Conservation (phyloP, 1,140 invertebrate genomes). For the Holotrichia oblita region DNA sequence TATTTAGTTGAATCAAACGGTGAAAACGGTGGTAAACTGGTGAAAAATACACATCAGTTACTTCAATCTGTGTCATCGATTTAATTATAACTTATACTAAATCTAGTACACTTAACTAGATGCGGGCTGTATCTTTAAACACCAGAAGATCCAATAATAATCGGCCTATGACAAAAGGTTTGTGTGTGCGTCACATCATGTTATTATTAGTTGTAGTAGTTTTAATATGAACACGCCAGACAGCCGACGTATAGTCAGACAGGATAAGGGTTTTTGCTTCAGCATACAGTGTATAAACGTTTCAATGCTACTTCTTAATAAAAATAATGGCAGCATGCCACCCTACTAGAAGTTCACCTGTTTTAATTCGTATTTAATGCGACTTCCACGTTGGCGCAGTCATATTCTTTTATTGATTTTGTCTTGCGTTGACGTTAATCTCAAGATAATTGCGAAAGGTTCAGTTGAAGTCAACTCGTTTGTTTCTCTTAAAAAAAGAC, state of each 20-base stretch:
- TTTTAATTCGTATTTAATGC: neutral
- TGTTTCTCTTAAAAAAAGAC: too few species aligned
- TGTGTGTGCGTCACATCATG: neutral
- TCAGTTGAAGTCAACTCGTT: too few species aligned
- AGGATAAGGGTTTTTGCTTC: neutral
- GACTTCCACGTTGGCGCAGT: neutral
- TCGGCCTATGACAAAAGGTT: conserved; percentile 10
- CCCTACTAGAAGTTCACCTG: neutral
- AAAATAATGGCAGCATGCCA: neutral
- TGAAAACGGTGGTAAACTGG: too few species aligned
- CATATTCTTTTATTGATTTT: too few species aligned
- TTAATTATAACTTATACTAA: neutral
- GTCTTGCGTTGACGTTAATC: too few species aligned
- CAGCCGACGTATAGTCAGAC: neutral
- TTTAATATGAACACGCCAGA: neutral
- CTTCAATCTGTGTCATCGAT: neutral
- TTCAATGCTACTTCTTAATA: too few species aligned
- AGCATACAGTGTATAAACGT: neutral
- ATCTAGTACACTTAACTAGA: neutral
- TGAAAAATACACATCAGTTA: too few species aligned
- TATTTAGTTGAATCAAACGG: too few species aligned
- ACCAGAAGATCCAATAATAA: conserved; percentile 10
- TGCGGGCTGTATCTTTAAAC: conserved; percentile 5
- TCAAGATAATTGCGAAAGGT: too few species aligned
- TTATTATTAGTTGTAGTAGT: conserved; percentile 25